Conservation (phyloP, 2,888 invertebrate genomes). For the Pristionchus fissidentatus region DNA sequence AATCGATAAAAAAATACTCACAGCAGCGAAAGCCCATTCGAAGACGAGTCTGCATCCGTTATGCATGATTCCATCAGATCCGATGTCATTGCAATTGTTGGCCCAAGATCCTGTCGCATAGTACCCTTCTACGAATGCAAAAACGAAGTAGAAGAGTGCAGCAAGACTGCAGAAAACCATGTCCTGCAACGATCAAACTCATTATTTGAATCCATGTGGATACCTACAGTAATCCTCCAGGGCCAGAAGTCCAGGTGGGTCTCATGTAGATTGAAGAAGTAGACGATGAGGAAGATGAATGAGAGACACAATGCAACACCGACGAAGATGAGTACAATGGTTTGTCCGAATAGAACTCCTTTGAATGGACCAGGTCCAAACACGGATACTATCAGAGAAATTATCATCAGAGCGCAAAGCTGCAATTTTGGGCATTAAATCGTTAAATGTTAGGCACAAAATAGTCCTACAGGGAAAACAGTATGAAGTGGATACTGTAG, state of each 20-base stretch:
- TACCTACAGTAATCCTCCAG: constrained; percentile 66
- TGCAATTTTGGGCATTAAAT: constrained; percentile 51
- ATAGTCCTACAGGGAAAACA: neutral
- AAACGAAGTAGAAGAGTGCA: constrained; percentile 65
- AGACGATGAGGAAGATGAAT: constrained; percentile 72
- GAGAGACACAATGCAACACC: constrained; percentile 70
- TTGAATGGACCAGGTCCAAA: constrained; percentile 75
- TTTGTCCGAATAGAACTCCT: constrained; percentile 73
- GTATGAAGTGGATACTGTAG: neutral
- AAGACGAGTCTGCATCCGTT: constrained; percentile 72
- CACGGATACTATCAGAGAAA: constrained; percentile 70
- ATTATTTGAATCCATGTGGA: neutral
- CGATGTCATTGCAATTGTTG: constrained; percentile 75
- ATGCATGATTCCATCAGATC: constrained; percentile 70
- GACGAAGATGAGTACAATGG: constrained; percentile 68
- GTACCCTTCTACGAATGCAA: constrained; percentile 70
- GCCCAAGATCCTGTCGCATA: constrained; percentile 74
- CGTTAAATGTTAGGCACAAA: neutral
- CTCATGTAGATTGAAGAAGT: constrained; percentile 70
- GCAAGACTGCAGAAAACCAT: constrained; percentile 66
- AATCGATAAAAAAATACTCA: constrained; percentile 54
- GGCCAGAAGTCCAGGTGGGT: constrained; percentile 72
- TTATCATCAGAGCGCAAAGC: constrained; percentile 67
- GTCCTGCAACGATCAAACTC: constrained; percentile 58
- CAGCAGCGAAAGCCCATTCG: constrained; percentile 74